Percentiles rank a stretch among this genome's conserved stretches.
Evolutionary conservation across 2,113 vertebrate species (phyloP).

Genomic region (Gavialis gangeticus): DNA sequence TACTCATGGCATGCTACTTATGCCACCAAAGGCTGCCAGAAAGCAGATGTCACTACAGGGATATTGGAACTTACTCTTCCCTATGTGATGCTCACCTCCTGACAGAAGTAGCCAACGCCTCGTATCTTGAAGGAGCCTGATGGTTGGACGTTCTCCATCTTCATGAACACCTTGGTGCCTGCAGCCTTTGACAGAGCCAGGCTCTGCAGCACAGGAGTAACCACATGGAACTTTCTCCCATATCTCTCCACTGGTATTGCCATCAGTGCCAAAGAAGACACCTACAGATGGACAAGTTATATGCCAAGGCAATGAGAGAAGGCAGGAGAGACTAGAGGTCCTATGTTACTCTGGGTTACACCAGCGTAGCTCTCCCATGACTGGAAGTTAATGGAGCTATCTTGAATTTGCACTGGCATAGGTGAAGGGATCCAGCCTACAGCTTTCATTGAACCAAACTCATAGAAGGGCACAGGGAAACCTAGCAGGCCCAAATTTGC

Average conservation of each 20-base stretch:
- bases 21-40: neutral
- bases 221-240: constrained; percentile 76
- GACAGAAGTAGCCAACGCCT: constrained; percentile 90
- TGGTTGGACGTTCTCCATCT: constrained; percentile 90
- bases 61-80: no score
- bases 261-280: neutral
- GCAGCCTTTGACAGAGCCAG: constrained; percentile 80
- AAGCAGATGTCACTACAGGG: neutral
- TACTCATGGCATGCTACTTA: neutral
- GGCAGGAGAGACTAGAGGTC: neutral
- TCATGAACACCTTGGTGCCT: constrained; percentile 85
- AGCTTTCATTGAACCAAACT: neutral
- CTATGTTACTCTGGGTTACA: neutral
- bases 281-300: neutral
- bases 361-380: neutral
- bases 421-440: neutral
- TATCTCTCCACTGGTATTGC: fast-evolving
- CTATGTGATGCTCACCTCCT: constrained; percentile 78
- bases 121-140: constrained; percentile 94
- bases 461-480: neutral
- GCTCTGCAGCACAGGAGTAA: constrained; percentile 88
- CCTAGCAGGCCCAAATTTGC: neutral
- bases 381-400: neutral
- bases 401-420: neutral
- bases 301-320: neutral